Base-by-base conservation (phyloP, 2,797 vertebrate genomes). In the Leucoraja ocellata region DNA sequence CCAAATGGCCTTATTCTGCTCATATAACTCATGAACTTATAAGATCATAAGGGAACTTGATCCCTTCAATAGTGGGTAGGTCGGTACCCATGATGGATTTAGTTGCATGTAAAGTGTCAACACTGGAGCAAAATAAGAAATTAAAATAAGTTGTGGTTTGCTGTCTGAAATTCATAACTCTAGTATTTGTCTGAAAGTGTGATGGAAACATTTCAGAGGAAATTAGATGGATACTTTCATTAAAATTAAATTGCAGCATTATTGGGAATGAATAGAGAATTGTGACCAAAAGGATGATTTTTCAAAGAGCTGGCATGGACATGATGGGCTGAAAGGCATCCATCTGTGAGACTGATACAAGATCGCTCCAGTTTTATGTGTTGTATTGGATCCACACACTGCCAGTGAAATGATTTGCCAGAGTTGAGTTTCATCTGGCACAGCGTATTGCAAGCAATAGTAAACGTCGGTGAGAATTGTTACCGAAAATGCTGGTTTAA, bases 391-490 rank as follows among this genome's bases (percentile, higher is more conserved):
- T 58, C 11, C 46, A 54, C 90, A 54, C 13, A 25, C 36, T 74
- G 90, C 71, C 39, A 92, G 23, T 54, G 71, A 76, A 58, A 92
- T 74, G 73, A 92, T 54, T 92, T 61, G 81, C 11, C 46, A 61
- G 81, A 54, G 46, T 76, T 92, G 36, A 76, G 46, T 76, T 76
- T 92, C 25, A 58, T 14, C 76, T 46, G 25, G 71, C 28, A 32
- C 36, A 46, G 36, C 36, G 32, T 65, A 28, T 46, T 25, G 65
- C 68, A 74, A 91, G 10, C 73, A 74, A 91, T 74, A 91, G 76
- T 92, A 76, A 76, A 76, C 54, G 54, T 54, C 13, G 39, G 46
- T 25, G 1, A 25, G 23, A 36, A 65, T 13, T 18, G 23, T 23
- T 54, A 54, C 46, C 46, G 4, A 54, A 54, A 54, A 54, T 54